Evolutionary conservation across 2,888 invertebrate species (phyloP).

Genomic region (Loripinus fragilis): DNA sequence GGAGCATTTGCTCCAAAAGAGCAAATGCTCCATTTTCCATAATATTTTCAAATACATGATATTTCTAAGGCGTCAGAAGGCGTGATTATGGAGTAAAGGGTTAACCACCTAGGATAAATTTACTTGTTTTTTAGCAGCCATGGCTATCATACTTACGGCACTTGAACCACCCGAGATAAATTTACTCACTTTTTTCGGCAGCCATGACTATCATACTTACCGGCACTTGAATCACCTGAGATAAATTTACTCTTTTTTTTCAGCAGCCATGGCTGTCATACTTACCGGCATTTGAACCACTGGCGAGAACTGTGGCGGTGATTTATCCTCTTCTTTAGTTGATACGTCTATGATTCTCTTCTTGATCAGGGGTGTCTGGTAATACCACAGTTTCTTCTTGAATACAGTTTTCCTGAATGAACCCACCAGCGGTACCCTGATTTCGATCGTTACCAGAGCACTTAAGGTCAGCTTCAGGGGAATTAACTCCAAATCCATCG

Average conservation of each 20-base stretch:
- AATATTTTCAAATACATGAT: too few species aligned
- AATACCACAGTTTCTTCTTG: slow-evolving; percentile 48
- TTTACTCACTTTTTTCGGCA: too few species aligned
- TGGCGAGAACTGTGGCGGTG: slow-evolving; percentile 53
- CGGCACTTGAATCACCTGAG: slow-evolving; percentile 14
- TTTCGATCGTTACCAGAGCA: slow-evolving; percentile 54
- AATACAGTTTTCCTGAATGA: slow-evolving; percentile 50
- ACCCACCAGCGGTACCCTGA: slow-evolving; percentile 17
- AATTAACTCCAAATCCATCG: slow-evolving; percentile 55
- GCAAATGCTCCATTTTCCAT: too few species aligned
- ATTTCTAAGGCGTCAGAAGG: too few species aligned
- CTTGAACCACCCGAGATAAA: too few species aligned
- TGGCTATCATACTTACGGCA: too few species aligned
- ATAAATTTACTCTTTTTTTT: too few species aligned
- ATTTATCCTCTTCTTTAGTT: slow-evolving; percentile 56
- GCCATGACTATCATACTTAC: too few species aligned
- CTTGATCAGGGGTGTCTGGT: slow-evolving; percentile 38
- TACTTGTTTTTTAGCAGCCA: too few species aligned
- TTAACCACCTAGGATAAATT: too few species aligned
- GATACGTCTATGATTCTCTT: slow-evolving; percentile 59
- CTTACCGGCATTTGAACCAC: slow-evolving; percentile 29
- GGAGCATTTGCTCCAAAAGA: too few species aligned
- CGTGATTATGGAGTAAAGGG: too few species aligned
- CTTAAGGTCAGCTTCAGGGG: slow-evolving; percentile 52
- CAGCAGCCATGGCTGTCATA: background rate